phyloP scores from a whole-genome alignment of 2,888 invertebrate genomes.

The Aproaerema taeniolella region DNA sequence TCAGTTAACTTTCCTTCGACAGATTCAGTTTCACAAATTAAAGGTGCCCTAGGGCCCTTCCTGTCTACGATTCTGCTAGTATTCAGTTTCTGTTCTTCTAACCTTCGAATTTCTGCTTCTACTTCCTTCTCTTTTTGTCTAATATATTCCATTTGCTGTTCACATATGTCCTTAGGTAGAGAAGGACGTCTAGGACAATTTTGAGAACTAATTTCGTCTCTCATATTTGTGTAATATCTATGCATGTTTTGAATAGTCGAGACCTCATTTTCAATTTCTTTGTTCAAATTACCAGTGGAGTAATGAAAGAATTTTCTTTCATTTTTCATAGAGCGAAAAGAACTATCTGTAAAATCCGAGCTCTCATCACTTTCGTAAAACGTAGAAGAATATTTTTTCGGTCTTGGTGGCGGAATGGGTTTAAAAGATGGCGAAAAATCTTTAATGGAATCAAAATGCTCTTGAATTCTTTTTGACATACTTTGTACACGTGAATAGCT shows the following conservation, averaged over 20 bases:
- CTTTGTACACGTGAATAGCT: constrained; percentile 22
- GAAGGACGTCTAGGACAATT: constrained; percentile 70
- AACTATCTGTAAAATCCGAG: constrained; percentile 58
- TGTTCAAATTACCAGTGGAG: constrained; percentile 64
- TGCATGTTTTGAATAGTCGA: constrained; percentile 70
- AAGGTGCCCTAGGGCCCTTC: constrained; percentile 54
- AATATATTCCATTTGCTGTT: constrained; percentile 81
- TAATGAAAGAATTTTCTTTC: constrained; percentile 62
- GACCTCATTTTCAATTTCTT: constrained; percentile 67
- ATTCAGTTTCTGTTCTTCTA: constrained; percentile 75
- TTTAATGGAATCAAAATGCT: constrained; percentile 20
- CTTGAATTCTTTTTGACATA: constrained; percentile 26
- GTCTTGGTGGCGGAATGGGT: constrained; percentile 60
- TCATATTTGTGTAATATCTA: constrained; percentile 46
- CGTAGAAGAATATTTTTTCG: constrained; percentile 52
- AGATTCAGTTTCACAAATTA: constrained; percentile 52
- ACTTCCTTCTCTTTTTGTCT: constrained; percentile 82
- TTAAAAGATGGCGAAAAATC: constrained; percentile 37
- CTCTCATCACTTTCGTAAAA: constrained; percentile 66
- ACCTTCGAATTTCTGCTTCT: constrained; percentile 79
- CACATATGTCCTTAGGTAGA: constrained; percentile 80
- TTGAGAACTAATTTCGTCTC: constrained; percentile 34
- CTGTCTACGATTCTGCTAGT: constrained; percentile 28
- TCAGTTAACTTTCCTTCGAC: constrained; percentile 33
- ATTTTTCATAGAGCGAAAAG: constrained; percentile 52